Conservation (phyloP, 2,113 vertebrate species). For the Mesocricetus auratus region DNA sequence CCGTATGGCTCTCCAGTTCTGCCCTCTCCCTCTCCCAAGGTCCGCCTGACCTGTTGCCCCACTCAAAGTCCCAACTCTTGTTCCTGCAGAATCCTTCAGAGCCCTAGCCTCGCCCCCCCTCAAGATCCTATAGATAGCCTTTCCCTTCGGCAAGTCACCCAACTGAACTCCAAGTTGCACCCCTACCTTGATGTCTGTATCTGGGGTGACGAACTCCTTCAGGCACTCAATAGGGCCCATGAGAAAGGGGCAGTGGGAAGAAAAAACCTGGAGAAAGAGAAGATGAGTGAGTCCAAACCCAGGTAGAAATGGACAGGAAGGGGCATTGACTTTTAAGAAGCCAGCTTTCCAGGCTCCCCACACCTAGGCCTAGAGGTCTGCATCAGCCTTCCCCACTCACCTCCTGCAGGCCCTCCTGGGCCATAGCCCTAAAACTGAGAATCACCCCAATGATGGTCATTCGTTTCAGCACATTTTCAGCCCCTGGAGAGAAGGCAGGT, state of each 20-base stretch:
- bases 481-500: slow-evolving; percentile 84
- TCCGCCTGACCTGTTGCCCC: background rate
- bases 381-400: slow-evolving; percentile 81
- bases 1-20: background rate
- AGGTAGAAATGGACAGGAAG: background rate
- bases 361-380: background rate
- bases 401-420: slow-evolving; percentile 92
- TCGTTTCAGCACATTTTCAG: slow-evolving; percentile 94
- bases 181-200: slow-evolving; percentile 94
- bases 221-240: slow-evolving; percentile 91
- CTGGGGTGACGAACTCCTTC: slow-evolving; percentile 88
- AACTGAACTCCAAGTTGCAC: background rate
- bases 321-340: background rate
- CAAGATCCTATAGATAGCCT: background rate
- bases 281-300: background rate
- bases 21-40: background rate
- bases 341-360: background rate
- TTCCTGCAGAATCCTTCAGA: background rate
- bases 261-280: slow-evolving; percentile 88
- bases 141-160: background rate
- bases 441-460: slow-evolving; percentile 98
- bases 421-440: slow-evolving; percentile 93
- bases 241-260: slow-evolving; percentile 92
- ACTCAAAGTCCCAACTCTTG: background rate
- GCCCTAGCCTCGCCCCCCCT: background rate